Base-by-base conservation (phyloP, 2,888 invertebrate species). In the Dascillus cervinus region DNA sequence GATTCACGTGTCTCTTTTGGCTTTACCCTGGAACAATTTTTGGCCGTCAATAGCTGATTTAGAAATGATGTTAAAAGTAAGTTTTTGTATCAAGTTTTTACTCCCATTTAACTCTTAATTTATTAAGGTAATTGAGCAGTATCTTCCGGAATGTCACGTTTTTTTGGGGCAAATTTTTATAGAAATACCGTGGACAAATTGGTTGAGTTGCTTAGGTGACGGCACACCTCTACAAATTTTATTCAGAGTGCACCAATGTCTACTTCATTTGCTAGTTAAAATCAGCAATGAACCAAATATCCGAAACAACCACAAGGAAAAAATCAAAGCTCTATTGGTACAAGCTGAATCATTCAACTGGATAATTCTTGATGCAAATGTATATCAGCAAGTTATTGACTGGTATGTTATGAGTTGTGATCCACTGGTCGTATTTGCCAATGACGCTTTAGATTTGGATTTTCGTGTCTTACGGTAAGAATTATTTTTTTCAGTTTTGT, bases 381-480 rank as follows among this genome's bases (percentile, higher is more conserved):
- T 72, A 15, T 75, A 78, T 47, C 78, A 82, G 51, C 71, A 75
- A 32, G 70, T 82, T 17, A 69, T 81, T 45, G 79, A 80, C 55
- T 84, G 84, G 83, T 79, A 81, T 46, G 72, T 83, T 4, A 76
- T 77, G 69, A 77, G 77, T 38, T 77, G 78, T 49, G 82, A 85
- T 60, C 76, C 82, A 0, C 65, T 71, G 29, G 79, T 82, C 34
- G 70, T 83, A 15, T 64, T 84, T 11, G 66, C 65, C 47, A 53
- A 64, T 14, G 70, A 70, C 37, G 67, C 64, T 34, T 65, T 72
- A 44, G 69, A 72, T 37, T 66, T 76, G 26, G 78, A 79, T 52
- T 64, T 66, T 26, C 71, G 74, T 22, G 66, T 77, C 13, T 63
- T 79, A 34, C 71, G 73, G 77, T 78, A 58, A 56, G 64, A 59